Evolutionary conservation across 2,888 invertebrate species (phyloP), one percentile per base, ranked within the genome.

Genomic region (Torymus aiolomorphi): DNA sequence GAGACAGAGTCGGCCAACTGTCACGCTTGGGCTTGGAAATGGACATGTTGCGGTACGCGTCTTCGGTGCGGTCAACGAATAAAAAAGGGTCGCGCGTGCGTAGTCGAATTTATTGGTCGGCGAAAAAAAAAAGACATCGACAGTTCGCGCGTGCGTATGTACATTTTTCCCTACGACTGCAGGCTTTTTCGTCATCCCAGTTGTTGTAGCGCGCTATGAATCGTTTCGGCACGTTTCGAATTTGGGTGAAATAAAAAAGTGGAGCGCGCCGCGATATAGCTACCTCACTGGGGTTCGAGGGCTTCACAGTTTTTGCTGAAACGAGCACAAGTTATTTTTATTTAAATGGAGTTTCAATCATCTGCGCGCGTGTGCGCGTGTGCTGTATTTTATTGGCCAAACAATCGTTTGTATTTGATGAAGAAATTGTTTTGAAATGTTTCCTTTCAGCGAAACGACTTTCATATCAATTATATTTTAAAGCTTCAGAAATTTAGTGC

Each of bases 81-180:
- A 5, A 20, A 57, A 4, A 61, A 62, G 63, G 65, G 59, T 70
- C 51, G 18, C n/a, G 54, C 61, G 16, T 16, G n/a, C n/a, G 42
- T 59, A 49, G 20, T 67, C 73, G 49, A 73, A 67, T 73, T 77
- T 73, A 59, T 73, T 67, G 31, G 62, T 67, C 20, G 42, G 42
- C 42, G n/a, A 49, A 67, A 72, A 42, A 67, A 71, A 2, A n/a
- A 13, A 1, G 42, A 49, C 51, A 16, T 24, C 31, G 61, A 73
- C 62, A 73, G 72, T 61, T 73, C 20, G 49, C 31, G 49, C 12
- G 65, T 66, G 56, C 51, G 12, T 62, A 3, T 18, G 16, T 24
- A 42, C 20, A 8, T 61, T 61, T 20, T 51, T 5, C 11, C 16
- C 49, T 16, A 14, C 51, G 0, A 49, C 13, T 42, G n/a, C n/a